Percentiles rank a stretch among this genome's conserved stretches.
These are phyloP conservation scores for Saccostrea glomerata DNA, from an alignment of 1,140 invertebrate genomes.

Conservation along the genomic window DNA sequence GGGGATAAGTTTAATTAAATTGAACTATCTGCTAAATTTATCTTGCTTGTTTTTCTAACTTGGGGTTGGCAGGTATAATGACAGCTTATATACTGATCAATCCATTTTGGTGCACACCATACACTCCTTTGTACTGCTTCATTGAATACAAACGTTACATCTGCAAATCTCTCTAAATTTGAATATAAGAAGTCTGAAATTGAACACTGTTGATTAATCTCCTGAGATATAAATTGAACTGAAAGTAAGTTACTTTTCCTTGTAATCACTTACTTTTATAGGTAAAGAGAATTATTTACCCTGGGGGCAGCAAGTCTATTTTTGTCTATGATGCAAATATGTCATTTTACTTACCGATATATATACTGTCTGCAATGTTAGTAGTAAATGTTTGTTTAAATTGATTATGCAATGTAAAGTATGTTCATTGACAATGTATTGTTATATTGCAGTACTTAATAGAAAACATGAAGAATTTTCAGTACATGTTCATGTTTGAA, in stretches of 20 bases:
- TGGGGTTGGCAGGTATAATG: not conserved
- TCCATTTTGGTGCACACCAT: not conserved
- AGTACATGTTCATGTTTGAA: too few relatives aligned
- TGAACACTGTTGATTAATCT: not conserved
- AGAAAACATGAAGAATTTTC: too few relatives aligned
- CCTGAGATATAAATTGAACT: not conserved
- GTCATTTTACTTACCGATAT: too few relatives aligned
- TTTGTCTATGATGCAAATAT: too few relatives aligned
- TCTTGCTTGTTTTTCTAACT: slow-evolving; percentile 16
- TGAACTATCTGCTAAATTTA: slow-evolving; percentile 27
- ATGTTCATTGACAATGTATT: too few relatives aligned
- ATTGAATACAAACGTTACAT: not conserved
- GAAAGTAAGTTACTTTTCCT: not conserved
- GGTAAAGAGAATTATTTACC: too few relatives aligned
- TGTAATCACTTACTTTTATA: not conserved
- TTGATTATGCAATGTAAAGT: too few relatives aligned
- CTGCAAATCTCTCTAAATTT: not conserved
- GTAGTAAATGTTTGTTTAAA: too few relatives aligned
- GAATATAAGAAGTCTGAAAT: not conserved
- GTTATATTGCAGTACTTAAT: too few relatives aligned
- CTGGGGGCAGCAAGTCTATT: too few relatives aligned
- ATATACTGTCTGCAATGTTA: too few relatives aligned
- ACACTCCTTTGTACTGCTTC: not conserved
- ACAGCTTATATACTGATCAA: not conserved
- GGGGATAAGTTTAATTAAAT: slow-evolving; percentile 30